Base-by-base conservation (phyloP, 2,797 vertebrate genomes). In the Sebastes elongatus region DNA sequence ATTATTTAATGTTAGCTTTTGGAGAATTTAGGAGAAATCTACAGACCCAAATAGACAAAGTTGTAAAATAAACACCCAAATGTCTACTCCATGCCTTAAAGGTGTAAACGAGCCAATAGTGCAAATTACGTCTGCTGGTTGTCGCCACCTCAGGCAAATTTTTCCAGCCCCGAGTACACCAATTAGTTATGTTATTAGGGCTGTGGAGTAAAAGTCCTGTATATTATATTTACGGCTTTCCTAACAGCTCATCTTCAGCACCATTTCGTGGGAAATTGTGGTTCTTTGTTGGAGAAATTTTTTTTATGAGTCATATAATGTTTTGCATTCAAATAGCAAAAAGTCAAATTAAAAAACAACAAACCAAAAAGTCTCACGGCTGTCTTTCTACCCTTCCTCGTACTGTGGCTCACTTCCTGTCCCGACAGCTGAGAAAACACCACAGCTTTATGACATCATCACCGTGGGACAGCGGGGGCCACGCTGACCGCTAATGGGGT, bases 381-480 rank as follows among this genome's bases (percentile, higher is more conserved):
- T 18, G 10, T 5, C 30, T 28, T 20, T 23, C 3, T 2, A 6
- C 14, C 7, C 7, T 10, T 5, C 8, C 35, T 27, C 3, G 3
- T 2, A 2, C 33, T 10, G 55, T 13, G 1, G 10, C 64, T 59
- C 46, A 10, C 60, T 52, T 55, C 46, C 67, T 20, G 53, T 61
- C n/a, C 27, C 0, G 0, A 64, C 86, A 88, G 82, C 87, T 88
- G 84, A 86, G 64, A 76, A 86, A 91, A 86, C 79, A 49, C 74
- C 8, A 2, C 25, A 1, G 0, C 35, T 85, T 90, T 85, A 84
- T 93, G 85, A 88, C 87, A 74, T 90, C 87, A 89, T 90, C 84
- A 71, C 70, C 74, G 65, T 90, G 88, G 80, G 89, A 90, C 74
- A 59, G 71, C 8, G 1, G 18, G 16, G n/a, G 38, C 67, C 20